Conservation (phyloP, 2,797 vertebrate species). For the Holocentrus rufus region DNA sequence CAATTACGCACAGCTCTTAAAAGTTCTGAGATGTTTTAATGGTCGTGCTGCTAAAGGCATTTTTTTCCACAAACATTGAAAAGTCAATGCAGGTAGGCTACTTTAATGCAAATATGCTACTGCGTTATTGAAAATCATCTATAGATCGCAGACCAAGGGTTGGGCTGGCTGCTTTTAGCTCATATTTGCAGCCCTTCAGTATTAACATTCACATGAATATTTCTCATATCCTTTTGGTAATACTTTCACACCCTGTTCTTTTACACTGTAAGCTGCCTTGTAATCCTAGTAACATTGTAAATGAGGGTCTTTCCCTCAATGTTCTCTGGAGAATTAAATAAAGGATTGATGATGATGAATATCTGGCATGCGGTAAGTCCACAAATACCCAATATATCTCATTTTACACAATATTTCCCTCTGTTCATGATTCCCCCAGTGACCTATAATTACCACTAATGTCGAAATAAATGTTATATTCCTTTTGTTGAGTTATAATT, state of each 20-base stretch:
- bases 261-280: too few species aligned
- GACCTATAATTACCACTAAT: conserved; percentile 20
- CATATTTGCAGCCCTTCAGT: conserved; percentile 17
- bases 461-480: conserved; percentile 33
- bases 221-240: too few species aligned
- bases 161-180: conserved; percentile 16
- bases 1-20: conserved; percentile 25
- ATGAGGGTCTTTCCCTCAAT: too few species aligned
- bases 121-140: background rate
- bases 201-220: too few species aligned
- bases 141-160: conserved; percentile 17
- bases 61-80: background rate
- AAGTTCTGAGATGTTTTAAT: conserved; percentile 2
- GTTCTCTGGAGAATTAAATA: too few species aligned
- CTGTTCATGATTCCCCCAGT: conserved; percentile 5
- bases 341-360: too few species aligned
- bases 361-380: background rate
- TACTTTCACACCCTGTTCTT: too few species aligned
- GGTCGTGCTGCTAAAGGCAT: conserved; percentile 18
- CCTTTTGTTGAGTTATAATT: too few species aligned
- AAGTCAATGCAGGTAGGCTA: too few species aligned
- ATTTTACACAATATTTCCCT: background rate
- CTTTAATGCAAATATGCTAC: too few species aligned
- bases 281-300: too few species aligned
- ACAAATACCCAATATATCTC: conserved; percentile 4